Conservation (phyloP, 2,797 vertebrate genomes). For the Lepilemur ruficaudatus region DNA sequence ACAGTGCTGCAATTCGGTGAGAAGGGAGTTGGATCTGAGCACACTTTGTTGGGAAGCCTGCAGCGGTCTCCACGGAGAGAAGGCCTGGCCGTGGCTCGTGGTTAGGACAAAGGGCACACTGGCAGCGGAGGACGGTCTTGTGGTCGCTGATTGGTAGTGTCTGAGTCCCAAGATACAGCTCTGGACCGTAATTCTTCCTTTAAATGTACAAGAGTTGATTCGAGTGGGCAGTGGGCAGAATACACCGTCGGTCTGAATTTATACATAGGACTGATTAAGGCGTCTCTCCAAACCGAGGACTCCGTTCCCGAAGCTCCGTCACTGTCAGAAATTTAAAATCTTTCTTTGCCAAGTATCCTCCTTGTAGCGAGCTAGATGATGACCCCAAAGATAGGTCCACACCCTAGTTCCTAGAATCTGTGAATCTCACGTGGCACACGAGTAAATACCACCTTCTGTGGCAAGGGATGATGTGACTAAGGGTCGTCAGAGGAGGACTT, state of each 20-base stretch:
- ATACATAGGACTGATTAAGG: background rate
- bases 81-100: background rate
- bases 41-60: background rate
- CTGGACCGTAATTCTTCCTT: background rate
- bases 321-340: background rate
- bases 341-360: background rate
- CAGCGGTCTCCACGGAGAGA: background rate
- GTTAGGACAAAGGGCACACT: background rate
- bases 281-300: background rate
- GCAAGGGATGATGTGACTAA: background rate
- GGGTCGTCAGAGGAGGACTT: background rate
- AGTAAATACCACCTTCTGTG: background rate
- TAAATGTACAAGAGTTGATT: too few relatives aligned
- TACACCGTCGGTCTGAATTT: background rate
- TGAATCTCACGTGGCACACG: background rate
- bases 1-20: background rate
- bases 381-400: fast-evolving
- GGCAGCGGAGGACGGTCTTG: background rate
- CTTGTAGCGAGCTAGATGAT: background rate
- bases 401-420: background rate
- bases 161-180: background rate
- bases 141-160: background rate
- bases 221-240: background rate
- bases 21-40: background rate
- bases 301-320: background rate